Conservation (phyloP, 2,888 invertebrate genomes). For the Heliconius charithonia region DNA sequence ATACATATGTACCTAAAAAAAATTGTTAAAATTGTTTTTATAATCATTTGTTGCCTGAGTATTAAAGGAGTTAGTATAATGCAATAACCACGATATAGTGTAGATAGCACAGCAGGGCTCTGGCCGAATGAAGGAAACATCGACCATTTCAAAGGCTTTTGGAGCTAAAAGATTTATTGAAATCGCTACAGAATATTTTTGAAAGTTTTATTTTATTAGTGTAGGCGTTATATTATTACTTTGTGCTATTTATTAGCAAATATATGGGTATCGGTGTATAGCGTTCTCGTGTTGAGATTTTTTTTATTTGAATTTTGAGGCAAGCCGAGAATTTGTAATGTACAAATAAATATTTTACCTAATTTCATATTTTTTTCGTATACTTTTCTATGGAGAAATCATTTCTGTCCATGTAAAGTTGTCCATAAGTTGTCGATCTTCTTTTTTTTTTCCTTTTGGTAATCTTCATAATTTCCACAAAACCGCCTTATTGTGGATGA, state of each 20-base stretch:
- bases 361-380: no score
- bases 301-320: not conserved
- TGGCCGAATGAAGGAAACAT: conserved; percentile 48
- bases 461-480: no score
- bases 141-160: conserved; percentile 55
- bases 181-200: conserved; percentile 37
- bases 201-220: conserved; percentile 22
- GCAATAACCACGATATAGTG: conserved; percentile 71
- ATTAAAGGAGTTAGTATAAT: conserved; percentile 61
- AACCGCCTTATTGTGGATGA: no score
- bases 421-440: no score
- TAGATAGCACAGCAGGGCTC: conserved; percentile 71
- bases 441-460: no score
- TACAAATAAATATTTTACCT: not conserved
- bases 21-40: conserved; percentile 1
- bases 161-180: conserved; percentile 45
- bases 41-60: not conserved
- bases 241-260: conserved; percentile 20
- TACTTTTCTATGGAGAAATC: no score
- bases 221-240: conserved; percentile 38
- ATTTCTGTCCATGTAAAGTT: no score
- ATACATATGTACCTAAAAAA: not conserved
- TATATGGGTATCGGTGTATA: not conserved
- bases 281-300: not conserved
- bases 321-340: not conserved